Evolutionary conservation across 2,888 invertebrate species (phyloP), one percentile per base, ranked within the genome.

Genomic region (Gasteruption jaculator): DNA sequence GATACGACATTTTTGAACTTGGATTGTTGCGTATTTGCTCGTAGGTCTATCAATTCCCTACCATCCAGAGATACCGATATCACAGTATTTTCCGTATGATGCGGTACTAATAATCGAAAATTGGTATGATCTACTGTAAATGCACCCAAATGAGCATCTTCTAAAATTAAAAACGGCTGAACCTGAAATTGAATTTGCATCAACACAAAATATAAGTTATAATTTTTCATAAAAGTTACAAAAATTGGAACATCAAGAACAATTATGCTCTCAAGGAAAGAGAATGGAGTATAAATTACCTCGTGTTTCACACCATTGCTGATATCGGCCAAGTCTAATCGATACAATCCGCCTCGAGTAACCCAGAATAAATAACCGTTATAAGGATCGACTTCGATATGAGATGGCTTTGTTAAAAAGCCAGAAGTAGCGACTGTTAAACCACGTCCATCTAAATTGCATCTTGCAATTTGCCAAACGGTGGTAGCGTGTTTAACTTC

Each of bases 341-440:
- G 76, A 65, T 84, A 90, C 5, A 91, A 67, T 1, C 89, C 89
- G 4, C 80, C 80, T 20, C 77, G 75, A 18, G 68, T 68, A 4
- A 81, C 79, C 85, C 87, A 91, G 68, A 91, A 93, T 18, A 93
- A 71, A 69, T 85, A 92, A 79, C 94, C 95, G 68, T 94, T 94
- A 59, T 88, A 84, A 21, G 95, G 91, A 74, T 95, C 95, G 0
- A 92, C 87, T 73, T 91, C 86, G 53, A 95, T 80, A 58, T 90
- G 87, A 41, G 80, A 77, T 0, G 92, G 87, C 53, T 81, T 78
- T 4, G 78, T 77, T 37, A 76, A 75, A 41, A 91, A 76, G 0
- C 84, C 85, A 8, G 83, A 81, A 43, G 85, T 73, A 1, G 88
- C 84, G 0, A 85, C 79, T 6, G 82, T 79, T 46, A 85, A 74